Base-by-base conservation (phyloP, 2,113 vertebrate genomes). In the Zapus hudsonius region DNA sequence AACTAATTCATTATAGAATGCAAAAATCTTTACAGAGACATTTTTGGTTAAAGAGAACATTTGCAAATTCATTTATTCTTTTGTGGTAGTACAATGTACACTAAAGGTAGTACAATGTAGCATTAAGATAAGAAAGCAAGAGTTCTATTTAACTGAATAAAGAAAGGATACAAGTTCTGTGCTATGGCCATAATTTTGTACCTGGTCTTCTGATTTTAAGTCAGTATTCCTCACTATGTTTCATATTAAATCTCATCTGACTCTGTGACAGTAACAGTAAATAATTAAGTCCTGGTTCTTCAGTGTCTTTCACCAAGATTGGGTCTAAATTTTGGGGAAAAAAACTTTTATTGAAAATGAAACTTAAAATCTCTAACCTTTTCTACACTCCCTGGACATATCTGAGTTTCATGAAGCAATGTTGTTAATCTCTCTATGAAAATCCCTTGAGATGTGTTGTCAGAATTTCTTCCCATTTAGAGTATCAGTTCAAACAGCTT, bases 391-490 rank as follows among this genome's bases (percentile, higher is more conserved):
- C 23, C 25, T 92, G 85, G 27, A 70, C 27, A 85, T 89, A 89
- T 64, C 57, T 83, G 76, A 84, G 81, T 93, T 94, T 87, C 69
- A 87, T 85, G 64, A 95, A 70, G 84, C 67, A 96, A 80, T 79
- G 27, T 1, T 36, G 57, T 93, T 95, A 94, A 95, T 93, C 87
- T 95, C 47, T 91, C 84, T 75, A 83, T 88, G 81, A 96, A 96
- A 96, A 96, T 96, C 84, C 82, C 70, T 91, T 88, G 36, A 94
- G 92, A 93, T 90, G 31, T 80, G 82, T 82, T 96, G 91, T 95
- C 92, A 96, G 84, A 94, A 93, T 93, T 91, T 90, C 63, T 93
- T 75, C 87, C 81, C 81, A 92, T 73, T 94, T 89, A 85, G 0
- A 80, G 42, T 83, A 93, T 92, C 94, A 73, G 84, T 87, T 95